These are phyloP conservation scores for Clarias batrachus DNA, from an alignment of 2,113 vertebrate genomes.

Conservation along the genomic window DNA sequence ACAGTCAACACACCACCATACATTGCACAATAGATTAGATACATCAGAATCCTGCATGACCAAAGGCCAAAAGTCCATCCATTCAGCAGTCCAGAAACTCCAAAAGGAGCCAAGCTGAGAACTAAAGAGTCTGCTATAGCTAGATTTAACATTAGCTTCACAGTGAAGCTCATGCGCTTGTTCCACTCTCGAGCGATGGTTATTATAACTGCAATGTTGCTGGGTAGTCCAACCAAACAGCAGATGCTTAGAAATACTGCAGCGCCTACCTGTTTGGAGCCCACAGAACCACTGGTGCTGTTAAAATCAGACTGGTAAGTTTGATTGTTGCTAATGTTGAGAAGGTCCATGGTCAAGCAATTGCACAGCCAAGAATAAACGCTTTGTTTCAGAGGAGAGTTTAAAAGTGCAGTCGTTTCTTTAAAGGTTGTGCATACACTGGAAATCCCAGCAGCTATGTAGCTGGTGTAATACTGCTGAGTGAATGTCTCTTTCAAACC, in stretches of 20 bases:
- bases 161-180: conserved; percentile 56
- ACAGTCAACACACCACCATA: conserved; percentile 70
- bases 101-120: conserved; percentile 65
- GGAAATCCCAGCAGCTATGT: neutral
- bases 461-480: neutral
- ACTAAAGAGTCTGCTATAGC: conserved; percentile 69
- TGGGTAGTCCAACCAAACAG: conserved; percentile 68
- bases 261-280: conserved; percentile 20
- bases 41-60: conserved; percentile 65
- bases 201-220: conserved; percentile 69
- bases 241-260: conserved; percentile 51
- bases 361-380: neutral
- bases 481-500: neutral
- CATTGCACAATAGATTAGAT: conserved; percentile 66
- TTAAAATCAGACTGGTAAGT: neutral
- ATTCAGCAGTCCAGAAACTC: conserved; percentile 65
- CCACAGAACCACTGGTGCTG: neutral
- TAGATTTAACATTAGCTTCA: conserved; percentile 70
- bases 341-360: conserved; percentile 27
- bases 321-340: neutral
- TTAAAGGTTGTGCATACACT: neutral
- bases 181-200: conserved; percentile 62
- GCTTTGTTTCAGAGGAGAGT: neutral
- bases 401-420: neutral
- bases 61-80: conserved; percentile 61